Base-by-base conservation (phyloP, 2,113 vertebrate genomes). In the Atherinomorus stipes region DNA sequence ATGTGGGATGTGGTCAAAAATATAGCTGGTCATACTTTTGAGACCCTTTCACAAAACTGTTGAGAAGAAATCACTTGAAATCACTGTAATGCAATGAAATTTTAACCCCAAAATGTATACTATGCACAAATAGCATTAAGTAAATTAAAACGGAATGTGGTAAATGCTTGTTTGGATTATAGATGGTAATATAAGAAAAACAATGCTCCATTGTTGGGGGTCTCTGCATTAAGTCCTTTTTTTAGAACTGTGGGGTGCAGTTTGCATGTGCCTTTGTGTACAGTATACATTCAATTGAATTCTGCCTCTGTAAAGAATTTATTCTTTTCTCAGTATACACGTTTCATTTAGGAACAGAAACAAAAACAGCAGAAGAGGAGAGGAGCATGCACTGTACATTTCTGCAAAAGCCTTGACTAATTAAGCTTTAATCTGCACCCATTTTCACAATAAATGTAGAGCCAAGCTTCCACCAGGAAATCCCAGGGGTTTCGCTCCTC, bases 341-440 rank as follows among this genome's bases (percentile, higher is more conserved):
- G 40, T 71, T 59, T 54, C 23, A 37, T 38, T 54, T 31, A 63
- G 15, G 34, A 16, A 76, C 19, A 53, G 34, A 83, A 64, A 85
- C 53, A 80, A 77, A n/a, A 77, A 53, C 50, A 70, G 37, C 45
- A 1, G 37, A 28, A 45, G 37, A 57, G 49, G 45, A 61, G 16
- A 47, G 26, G 26, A 21, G 22, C 34, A 64, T 51, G 54, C 52
- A 75, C 23, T 57, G 34, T 69, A 57, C 47, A 65, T 75, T 75
- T 78, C 76, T 76, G 64, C 76, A 83, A 64, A 84, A 84, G 21
- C 74, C 84, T 75, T 80, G 58, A 81, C 85, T 88, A 90, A 92
- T 89, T 85, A 88, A 81, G 67, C 64, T 74, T 77, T 89, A 90
- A 91, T 89, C 82, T 88, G 76, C 61, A 88, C 50, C 71, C 81